Evolutionary conservation across 2,888 invertebrate species (phyloP).

Genomic region (Luffia ferchaultella): DNA sequence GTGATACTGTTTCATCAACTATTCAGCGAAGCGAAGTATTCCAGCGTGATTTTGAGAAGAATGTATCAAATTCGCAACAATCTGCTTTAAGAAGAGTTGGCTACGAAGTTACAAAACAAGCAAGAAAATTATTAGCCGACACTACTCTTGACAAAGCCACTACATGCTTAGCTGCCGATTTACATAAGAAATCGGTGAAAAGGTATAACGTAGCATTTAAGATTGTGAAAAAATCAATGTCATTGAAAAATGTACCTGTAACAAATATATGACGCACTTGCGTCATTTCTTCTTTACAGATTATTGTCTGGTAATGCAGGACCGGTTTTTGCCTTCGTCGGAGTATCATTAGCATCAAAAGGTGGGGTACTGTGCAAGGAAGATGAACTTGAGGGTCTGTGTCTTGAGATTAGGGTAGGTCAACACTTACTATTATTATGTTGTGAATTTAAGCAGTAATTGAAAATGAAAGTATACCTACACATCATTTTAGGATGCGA

Average conservation of each 20-base stretch:
- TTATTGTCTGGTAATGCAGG: slow-evolving; percentile 74
- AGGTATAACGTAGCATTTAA: not conserved
- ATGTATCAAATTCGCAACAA: not conserved
- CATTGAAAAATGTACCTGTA: too few relatives aligned
- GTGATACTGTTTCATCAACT: slow-evolving; percentile 2
- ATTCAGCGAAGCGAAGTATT: not conserved
- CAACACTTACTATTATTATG: too few relatives aligned
- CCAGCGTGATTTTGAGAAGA: not conserved
- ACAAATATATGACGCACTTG: too few relatives aligned
- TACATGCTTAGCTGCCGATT: slow-evolving; percentile 19
- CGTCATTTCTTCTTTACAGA: slow-evolving; percentile 32
- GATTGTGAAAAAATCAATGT: too few relatives aligned
- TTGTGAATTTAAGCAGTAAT: too few relatives aligned
- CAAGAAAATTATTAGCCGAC: slow-evolving; percentile 23
- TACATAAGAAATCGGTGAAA: not conserved
- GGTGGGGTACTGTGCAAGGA: slow-evolving; percentile 78
- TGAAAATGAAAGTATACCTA: too few relatives aligned
- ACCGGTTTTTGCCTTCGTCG: slow-evolving; percentile 78
- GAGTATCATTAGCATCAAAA: slow-evolving; percentile 76
- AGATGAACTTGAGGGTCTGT: slow-evolving; percentile 79
- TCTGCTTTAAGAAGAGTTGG: not conserved
- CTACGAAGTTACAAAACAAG: slow-evolving; percentile 15
- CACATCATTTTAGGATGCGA: too few relatives aligned
- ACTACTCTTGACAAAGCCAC: slow-evolving; percentile 46
- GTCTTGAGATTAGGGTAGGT: slow-evolving; percentile 77